phyloP scores from a whole-genome alignment of 2,888 invertebrate species.

The Plagodis pulveraria region DNA sequence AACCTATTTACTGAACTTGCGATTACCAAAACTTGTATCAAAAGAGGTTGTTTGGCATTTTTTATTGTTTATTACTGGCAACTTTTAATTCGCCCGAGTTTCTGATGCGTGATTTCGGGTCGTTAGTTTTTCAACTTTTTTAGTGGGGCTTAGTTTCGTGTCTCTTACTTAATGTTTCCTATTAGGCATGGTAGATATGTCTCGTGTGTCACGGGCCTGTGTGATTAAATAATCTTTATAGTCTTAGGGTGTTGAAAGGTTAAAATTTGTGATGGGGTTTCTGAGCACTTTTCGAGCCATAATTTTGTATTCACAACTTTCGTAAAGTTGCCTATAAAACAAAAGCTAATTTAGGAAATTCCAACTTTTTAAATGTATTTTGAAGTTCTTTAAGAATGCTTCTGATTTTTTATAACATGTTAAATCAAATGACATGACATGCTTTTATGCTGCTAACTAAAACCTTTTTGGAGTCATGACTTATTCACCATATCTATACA shows the following conservation, averaged over 20 bases:
- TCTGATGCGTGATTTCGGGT: conserved; percentile 75
- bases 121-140: conserved; percentile 79
- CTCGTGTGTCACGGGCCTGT: conserved; percentile 54
- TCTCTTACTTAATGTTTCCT: conserved; percentile 71
- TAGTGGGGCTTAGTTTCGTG: conserved; percentile 70
- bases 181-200: conserved; percentile 59
- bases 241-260: conserved; percentile 46
- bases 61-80: conserved; percentile 81
- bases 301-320: no score
- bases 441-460: no score
- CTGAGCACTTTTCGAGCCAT: not conserved
- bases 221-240: conserved; percentile 46
- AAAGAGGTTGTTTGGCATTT: conserved; percentile 69
- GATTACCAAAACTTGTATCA: conserved; percentile 64
- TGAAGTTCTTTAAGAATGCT: no score
- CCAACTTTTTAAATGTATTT: no score
- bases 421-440: no score
- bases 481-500: no score
- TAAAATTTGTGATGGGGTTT: conserved; percentile 32
- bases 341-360: no score
- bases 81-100: conserved; percentile 83
- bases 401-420: no score
- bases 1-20: conserved; percentile 48
- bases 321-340: no score
- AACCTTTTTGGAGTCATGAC: no score